These are phyloP conservation scores for Mythimna impura DNA, from an alignment of 2,888 invertebrate species.

Conservation along the genomic window DNA sequence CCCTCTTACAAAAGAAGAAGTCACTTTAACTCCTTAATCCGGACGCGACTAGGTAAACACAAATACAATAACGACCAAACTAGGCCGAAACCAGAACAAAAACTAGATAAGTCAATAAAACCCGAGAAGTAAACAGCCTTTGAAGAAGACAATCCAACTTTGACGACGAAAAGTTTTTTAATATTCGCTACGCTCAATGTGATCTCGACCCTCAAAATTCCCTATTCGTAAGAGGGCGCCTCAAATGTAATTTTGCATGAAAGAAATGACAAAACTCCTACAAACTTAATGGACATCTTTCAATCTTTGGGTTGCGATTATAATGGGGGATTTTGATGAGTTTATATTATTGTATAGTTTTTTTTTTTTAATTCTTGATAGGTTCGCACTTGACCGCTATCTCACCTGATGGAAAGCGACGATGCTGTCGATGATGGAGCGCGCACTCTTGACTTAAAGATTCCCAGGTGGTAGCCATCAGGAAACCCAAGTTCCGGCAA, in stretches of 20 bases:
- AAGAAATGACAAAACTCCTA: conserved; percentile 85
- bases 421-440: too few species aligned
- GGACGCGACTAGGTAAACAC: conserved; percentile 46
- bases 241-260: conserved; percentile 88
- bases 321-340: conserved; percentile 60
- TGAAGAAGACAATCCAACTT: conserved; percentile 89
- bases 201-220: conserved; percentile 84
- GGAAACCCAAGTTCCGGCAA: too few species aligned
- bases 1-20: conserved; percentile 30
- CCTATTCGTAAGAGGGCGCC: conserved; percentile 79
- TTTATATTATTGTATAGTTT: conserved; percentile 41
- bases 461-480: too few species aligned
- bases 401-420: too few species aligned
- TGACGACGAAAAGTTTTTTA: conserved; percentile 87
- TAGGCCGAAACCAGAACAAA: conserved; percentile 61
- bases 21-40: conserved; percentile 49
- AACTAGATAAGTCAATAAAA: conserved; percentile 69
- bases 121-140: conserved; percentile 79
- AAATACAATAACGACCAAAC: conserved; percentile 64
- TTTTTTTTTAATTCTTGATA: too few species aligned
- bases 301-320: conserved; percentile 73
- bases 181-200: conserved; percentile 88
- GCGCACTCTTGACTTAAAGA: too few species aligned
- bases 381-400: too few species aligned
- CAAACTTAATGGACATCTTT: conserved; percentile 78